Evolutionary conservation across 2,888 invertebrate species (phyloP), one percentile per base, ranked within the genome.

Genomic region (Deilephila elpenor): DNA sequence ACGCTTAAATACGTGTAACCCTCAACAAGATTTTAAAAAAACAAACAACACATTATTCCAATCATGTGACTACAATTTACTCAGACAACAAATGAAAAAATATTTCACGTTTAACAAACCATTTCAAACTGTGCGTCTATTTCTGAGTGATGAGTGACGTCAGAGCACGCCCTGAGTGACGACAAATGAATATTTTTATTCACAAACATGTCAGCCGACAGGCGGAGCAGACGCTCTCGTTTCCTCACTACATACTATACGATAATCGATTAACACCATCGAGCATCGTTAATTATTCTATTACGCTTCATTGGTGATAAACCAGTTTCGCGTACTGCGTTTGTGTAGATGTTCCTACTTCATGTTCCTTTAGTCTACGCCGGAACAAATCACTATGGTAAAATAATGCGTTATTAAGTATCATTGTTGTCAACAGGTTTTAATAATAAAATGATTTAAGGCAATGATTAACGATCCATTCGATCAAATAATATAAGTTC

Each of bases 81-180:
- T 17, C 56, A n/a, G 2, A n/a, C 56, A n/a, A 56, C 37, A 61
- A 44, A 17, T 20, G 37, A 64, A 37, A 67, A 34, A 44, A 64
- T n/a, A 37, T 67, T 34, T 37, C 4, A 19, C n/a, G 17, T 44
- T 37, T 64, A 37, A 67, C 44, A 44, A 44, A 67, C 64, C 51
- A 67, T 67, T 67, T 67, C 25, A 44, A 44, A 67, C 44, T n/a
- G 3, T 37, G 11, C 59, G 44, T 59, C 70, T 74, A 74, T 74
- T 74, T 74, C 61, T 61, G 62, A 29, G 71, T 59, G 71, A 37
- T 34, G n/a, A 73, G 32, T 76, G 78, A 76, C 78, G 76, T 72
- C 51, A 51, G 73, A 74, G 72, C 74, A 78, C 75, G 72, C 78
- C 78, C 75, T 34, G 75, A 72, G 60, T 72, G 74, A 74, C 73